Evolutionary conservation across 2,113 vertebrate genomes (phyloP), one percentile per base, ranked within the genome.

Genomic region (Cavia porcellus): DNA sequence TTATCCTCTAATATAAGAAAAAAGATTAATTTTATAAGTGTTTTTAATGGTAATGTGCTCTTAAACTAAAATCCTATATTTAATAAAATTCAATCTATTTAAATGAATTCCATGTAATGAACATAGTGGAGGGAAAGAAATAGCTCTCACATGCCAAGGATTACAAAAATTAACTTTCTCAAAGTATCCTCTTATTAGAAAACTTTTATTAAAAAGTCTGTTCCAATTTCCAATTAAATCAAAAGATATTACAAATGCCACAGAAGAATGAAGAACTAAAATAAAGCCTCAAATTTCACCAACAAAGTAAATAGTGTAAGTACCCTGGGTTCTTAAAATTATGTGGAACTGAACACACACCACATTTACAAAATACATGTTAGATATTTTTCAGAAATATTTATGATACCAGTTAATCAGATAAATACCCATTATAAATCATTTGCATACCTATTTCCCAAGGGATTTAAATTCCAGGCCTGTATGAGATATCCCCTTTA

Each of bases 161-260:
- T 92, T 92, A 93, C 45, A 93, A 96, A 95, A 96, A 89, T 52
- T 86, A 91, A 94, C 64, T 96, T 88, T 91, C 92, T 83, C 38
- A 94, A 92, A 89, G 74, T n/a, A 92, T 72, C 9, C 30, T 92
- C 61, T 97, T 94, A 90, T 72, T 96, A 61, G 30, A 97, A 94
- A 94, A 81, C 17, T 94, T 89, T 96, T 77, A 97, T 92, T 96
- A 84, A 96, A 95, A 96, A 94, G 24, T 85, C 62, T 70, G 42
- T 90, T 96, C 52, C 50, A 91, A 94, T 89, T 92, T 94, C 64
- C 66, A 94, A 62, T 68, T 62, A 85, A 90, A 74, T 79, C 11
- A 57, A 93, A 86, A 95, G 22, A 42, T 95, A 66, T 81, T 86
- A 86, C 1, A 62, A 96, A 95, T 70, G 66, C 4, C 86, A 66